A percentile compares a stretch with the other conserved stretches of the same genome.
phyloP scores from a whole-genome alignment of 2,113 vertebrate genomes.

The Heptranchias perlo region DNA sequence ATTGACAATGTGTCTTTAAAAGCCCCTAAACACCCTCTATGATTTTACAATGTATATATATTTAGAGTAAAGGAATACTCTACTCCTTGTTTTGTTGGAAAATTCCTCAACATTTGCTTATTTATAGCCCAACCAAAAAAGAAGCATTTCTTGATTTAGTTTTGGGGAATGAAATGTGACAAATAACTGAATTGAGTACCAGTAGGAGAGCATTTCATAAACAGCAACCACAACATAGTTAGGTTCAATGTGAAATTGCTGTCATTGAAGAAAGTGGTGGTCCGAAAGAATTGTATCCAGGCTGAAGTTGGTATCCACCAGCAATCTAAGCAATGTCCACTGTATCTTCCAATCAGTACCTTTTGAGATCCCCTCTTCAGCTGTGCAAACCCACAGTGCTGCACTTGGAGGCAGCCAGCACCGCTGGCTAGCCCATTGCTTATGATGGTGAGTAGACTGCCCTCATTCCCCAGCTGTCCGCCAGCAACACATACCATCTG shows the following conservation, averaged over 20 bases:
- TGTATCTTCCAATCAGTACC: not conserved
- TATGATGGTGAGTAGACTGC: not conserved
- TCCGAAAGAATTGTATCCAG: not conserved
- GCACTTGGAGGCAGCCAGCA: not conserved
- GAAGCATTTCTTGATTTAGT: not conserved
- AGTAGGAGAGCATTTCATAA: not conserved
- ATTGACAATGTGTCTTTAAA: not conserved
- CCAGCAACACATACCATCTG: not conserved
- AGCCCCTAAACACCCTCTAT: not conserved
- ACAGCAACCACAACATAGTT: not conserved
- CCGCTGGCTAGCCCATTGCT: not conserved
- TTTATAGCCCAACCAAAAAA: not conserved
- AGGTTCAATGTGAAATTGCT: not conserved
- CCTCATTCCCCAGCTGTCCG: not conserved
- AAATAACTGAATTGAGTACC: not conserved
- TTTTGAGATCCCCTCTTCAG: not conserved
- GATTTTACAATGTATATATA: not conserved
- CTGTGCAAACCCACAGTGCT: not conserved
- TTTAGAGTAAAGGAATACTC: not conserved
- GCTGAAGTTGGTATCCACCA: not conserved
- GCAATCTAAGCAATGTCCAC: not conserved
- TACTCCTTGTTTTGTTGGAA: not conserved
- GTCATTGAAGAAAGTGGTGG: not conserved
- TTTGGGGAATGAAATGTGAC: not conserved
- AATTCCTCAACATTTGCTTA: not conserved